Percentiles rank a stretch among this genome's conserved stretches.
These are phyloP conservation scores for Acanthornis magna DNA, from an alignment of 2,797 vertebrate genomes.

Conservation along the genomic window DNA sequence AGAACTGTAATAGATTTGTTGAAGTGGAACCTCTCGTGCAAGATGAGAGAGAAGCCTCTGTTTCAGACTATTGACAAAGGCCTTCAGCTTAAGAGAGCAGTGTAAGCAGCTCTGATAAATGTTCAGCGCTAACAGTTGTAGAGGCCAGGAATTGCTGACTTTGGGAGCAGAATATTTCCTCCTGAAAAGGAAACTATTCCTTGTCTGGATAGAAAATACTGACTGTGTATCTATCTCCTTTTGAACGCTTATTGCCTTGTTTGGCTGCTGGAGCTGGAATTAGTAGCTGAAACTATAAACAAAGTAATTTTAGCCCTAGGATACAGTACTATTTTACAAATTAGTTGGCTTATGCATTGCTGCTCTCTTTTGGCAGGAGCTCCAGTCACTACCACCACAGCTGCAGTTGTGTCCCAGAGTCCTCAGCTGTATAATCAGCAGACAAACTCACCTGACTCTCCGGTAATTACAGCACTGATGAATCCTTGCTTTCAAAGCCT, in stretches of 20 bases:
- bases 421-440: slow-evolving; percentile 91
- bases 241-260: neutral
- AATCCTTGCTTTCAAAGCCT: neutral
- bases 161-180: neutral
- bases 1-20: neutral
- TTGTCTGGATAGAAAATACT: neutral
- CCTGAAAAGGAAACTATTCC: slow-evolving; percentile 40
- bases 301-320: slow-evolving; percentile 8
- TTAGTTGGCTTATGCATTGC: neutral
- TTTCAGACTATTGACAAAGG: neutral
- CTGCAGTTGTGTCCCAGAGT: slow-evolving; percentile 89
- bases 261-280: slow-evolving; percentile 78
- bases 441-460: slow-evolving; percentile 78
- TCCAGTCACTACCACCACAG: slow-evolving; percentile 81
- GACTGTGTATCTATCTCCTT: neutral
- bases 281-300: slow-evolving; percentile 26
- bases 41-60: neutral
- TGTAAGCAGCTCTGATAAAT: neutral
- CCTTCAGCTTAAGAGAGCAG: neutral
- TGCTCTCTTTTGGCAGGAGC: slow-evolving; percentile 68
- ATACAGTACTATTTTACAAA: neutral
- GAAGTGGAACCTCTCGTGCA: neutral
- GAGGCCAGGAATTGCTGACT: neutral
- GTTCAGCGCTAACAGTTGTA: neutral
- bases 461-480: slow-evolving; percentile 66